Evolutionary conservation across 2,888 invertebrate species (phyloP).

Genomic region (Hydraecia micacea): DNA sequence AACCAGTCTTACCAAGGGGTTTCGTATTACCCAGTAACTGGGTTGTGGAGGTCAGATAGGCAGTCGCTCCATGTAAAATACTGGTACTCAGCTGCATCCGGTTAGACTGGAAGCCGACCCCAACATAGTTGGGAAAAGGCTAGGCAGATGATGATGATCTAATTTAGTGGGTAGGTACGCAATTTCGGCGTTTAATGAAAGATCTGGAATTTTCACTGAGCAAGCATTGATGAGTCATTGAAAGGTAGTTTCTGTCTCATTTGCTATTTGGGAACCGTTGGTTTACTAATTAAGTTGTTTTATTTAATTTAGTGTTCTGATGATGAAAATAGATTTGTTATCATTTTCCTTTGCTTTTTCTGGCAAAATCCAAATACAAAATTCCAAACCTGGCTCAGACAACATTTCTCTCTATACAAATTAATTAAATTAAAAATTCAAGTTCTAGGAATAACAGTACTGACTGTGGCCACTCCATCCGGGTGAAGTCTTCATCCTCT

Average conservation of each 20-base stretch:
- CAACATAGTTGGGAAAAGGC: no score
- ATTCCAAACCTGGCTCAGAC: no score
- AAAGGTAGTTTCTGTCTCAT: background rate
- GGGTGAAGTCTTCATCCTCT: conserved; percentile 93
- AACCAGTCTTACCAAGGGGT: no score
- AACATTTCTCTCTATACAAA: background rate
- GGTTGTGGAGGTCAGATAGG: no score
- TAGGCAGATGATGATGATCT: no score
- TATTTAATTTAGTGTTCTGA: no score
- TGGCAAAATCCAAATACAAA: background rate
- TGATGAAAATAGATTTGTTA: background rate
- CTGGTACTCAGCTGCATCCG: no score
- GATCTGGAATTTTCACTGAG: conserved; percentile 10
- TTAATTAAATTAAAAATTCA: background rate
- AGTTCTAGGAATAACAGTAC: conserved; percentile 63
- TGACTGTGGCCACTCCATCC: conserved; percentile 93
- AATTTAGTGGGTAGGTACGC: conserved; percentile 3
- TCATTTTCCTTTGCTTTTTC: background rate
- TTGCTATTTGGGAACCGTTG: background rate
- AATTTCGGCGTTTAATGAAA: conserved; percentile 22
- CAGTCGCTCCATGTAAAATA: no score
- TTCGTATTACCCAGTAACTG: no score
- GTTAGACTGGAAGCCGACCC: no score
- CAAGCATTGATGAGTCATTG: background rate
- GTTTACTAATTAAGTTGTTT: background rate